Evolutionary conservation across 2,113 vertebrate genomes (phyloP).

Genomic region (Osmerus eperlanus): DNA sequence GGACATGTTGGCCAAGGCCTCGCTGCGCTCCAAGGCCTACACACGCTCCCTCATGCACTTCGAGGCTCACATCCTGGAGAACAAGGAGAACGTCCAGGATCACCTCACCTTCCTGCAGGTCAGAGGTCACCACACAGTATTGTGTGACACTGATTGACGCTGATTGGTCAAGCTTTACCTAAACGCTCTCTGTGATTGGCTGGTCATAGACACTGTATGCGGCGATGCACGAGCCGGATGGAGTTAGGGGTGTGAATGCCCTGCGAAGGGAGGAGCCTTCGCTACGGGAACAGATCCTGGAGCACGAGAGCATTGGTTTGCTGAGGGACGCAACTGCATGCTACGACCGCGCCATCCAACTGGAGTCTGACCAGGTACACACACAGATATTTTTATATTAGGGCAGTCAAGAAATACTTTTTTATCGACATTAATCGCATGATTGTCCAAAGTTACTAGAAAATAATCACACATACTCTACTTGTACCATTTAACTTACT

Average conservation of each 20-base stretch:
- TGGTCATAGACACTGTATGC: slow-evolving; percentile 79
- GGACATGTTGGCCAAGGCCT: slow-evolving; percentile 89
- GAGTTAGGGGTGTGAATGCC: slow-evolving; percentile 91
- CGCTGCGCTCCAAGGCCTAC: slow-evolving; percentile 94
- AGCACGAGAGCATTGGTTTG: slow-evolving; percentile 95
- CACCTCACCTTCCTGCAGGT: slow-evolving; percentile 98
- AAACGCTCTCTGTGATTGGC: background rate
- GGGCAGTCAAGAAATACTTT: too few relatives aligned
- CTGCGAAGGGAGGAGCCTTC: slow-evolving; percentile 91
- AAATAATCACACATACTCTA: too few relatives aligned
- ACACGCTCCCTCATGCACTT: slow-evolving; percentile 98
- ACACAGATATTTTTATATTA: background rate
- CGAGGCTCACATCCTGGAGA: slow-evolving; percentile 91
- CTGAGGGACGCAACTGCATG: slow-evolving; percentile 94
- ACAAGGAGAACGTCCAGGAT: slow-evolving; percentile 92
- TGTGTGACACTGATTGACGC: too few relatives aligned
- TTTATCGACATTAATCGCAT: too few relatives aligned
- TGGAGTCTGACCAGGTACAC: slow-evolving; percentile 90
- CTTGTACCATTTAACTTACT: too few relatives aligned
- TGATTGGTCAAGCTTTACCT: background rate
- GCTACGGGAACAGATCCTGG: slow-evolving; percentile 93
- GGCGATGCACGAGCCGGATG: slow-evolving; percentile 97
- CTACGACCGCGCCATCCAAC: slow-evolving; percentile 93
- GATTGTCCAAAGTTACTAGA: too few relatives aligned
- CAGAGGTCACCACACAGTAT: background rate